Conservation (phyloP, 2,113 vertebrate species). For the Delphinapterus leucas region DNA sequence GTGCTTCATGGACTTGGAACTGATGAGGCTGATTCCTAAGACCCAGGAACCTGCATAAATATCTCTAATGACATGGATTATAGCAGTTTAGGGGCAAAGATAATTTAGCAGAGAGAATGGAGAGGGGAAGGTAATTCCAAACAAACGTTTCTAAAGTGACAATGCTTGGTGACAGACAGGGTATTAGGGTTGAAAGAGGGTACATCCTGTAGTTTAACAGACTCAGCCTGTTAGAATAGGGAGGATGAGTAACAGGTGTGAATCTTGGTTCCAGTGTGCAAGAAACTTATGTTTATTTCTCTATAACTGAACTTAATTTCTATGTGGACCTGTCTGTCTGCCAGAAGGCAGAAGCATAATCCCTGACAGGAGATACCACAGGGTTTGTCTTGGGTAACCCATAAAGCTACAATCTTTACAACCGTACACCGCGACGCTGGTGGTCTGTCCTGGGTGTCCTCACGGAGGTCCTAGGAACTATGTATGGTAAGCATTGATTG, state of each 20-base stretch:
- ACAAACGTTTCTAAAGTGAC: neutral
- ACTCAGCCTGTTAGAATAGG: neutral
- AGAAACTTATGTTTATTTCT: neutral
- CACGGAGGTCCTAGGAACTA: neutral
- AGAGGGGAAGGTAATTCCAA: neutral
- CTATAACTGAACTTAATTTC: neutral
- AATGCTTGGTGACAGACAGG: neutral
- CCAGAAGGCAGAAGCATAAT: neutral
- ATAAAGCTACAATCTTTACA: neutral
- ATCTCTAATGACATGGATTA: neutral
- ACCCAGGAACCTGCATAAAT: neutral
- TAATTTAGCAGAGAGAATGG: neutral
- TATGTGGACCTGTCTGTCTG: neutral
- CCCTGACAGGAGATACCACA: neutral
- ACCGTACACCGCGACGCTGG: fast-evolving
- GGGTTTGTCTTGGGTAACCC: neutral
- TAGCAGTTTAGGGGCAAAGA: neutral
- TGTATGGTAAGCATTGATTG: too few relatives aligned
- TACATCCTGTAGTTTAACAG: neutral
- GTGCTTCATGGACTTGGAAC: neutral
- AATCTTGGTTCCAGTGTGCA: neutral
- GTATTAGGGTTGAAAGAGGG: neutral
- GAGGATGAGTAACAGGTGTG: neutral
- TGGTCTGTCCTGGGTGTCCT: neutral
- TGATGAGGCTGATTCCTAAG: neutral